phyloP scores from a whole-genome alignment of 1,140 invertebrate genomes.

The Meteorus sp. region DNA sequence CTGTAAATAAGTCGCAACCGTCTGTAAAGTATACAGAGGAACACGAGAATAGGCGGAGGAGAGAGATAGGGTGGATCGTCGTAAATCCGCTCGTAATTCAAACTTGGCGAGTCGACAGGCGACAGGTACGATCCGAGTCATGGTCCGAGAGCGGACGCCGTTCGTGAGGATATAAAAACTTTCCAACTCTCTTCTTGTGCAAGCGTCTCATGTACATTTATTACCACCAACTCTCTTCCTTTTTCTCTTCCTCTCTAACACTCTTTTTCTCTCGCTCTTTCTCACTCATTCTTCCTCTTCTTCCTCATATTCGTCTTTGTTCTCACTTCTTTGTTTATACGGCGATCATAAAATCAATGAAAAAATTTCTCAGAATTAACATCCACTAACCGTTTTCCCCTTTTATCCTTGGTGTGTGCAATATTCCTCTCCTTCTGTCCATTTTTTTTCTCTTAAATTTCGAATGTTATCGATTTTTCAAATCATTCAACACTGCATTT shows the following conservation, averaged over 20 bases:
- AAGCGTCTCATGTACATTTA: not conserved
- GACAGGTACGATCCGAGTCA: conserved; percentile 30
- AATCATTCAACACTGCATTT: too few relatives aligned
- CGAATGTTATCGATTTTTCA: too few relatives aligned
- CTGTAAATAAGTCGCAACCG: too few relatives aligned
- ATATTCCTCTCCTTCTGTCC: too few relatives aligned
- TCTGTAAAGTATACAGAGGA: not conserved
- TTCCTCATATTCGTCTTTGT: not conserved
- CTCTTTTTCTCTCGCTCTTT: too few relatives aligned
- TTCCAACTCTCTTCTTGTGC: conserved; percentile 6
- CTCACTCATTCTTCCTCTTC: too few relatives aligned
- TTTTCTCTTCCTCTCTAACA: too few relatives aligned
- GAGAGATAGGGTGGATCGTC: conserved; percentile 21
- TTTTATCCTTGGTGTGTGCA: too few relatives aligned
- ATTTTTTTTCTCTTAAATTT: too few relatives aligned
- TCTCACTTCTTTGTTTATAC: not conserved
- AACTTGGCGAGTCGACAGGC: conserved; percentile 24
- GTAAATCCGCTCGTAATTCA: conserved; percentile 33
- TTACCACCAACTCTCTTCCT: too few relatives aligned
- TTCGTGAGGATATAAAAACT: not conserved
- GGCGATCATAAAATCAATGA: not conserved
- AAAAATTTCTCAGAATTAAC: not conserved
- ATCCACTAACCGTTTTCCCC: too few relatives aligned
- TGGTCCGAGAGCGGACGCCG: conserved; percentile 6
- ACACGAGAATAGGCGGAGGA: not conserved